A percentile compares a stretch with the other conserved stretches of the same genome.
Evolutionary conservation across 2,797 vertebrate species (phyloP).

Genomic region (Spinus pinus): DNA sequence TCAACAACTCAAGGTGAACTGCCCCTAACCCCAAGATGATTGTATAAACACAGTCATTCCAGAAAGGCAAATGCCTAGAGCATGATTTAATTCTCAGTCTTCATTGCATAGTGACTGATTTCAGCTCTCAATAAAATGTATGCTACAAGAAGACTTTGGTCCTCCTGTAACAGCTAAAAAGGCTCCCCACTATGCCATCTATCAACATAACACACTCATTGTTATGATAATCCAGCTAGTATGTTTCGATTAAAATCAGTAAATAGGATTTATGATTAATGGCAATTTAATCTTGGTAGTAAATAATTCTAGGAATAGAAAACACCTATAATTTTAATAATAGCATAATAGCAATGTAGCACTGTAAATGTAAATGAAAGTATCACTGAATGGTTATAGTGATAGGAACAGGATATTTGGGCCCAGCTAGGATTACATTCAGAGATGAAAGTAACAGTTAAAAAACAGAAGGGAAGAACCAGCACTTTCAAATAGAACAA

Average conservation of each 20-base stretch:
- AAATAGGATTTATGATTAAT: background rate
- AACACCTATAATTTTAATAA: conserved; percentile 2
- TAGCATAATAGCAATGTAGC: background rate
- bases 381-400: background rate
- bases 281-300: background rate
- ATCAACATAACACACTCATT: background rate
- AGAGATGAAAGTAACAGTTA: background rate
- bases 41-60: background rate
- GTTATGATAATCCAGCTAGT: background rate
- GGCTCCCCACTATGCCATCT: background rate
- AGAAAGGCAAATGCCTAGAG: background rate
- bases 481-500: background rate
- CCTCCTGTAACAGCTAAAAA: background rate
- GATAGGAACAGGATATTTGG: background rate
- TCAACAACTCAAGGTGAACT: background rate
- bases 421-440: background rate
- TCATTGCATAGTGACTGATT: background rate
- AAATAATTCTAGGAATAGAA: background rate
- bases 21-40: background rate
- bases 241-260: background rate
- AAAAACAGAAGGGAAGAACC: background rate
- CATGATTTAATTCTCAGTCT: background rate
- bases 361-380: background rate
- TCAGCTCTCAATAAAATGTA: background rate
- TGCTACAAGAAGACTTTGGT: background rate